Conservation (phyloP, 2,797 vertebrate species). For the Garrulus glandarius region DNA sequence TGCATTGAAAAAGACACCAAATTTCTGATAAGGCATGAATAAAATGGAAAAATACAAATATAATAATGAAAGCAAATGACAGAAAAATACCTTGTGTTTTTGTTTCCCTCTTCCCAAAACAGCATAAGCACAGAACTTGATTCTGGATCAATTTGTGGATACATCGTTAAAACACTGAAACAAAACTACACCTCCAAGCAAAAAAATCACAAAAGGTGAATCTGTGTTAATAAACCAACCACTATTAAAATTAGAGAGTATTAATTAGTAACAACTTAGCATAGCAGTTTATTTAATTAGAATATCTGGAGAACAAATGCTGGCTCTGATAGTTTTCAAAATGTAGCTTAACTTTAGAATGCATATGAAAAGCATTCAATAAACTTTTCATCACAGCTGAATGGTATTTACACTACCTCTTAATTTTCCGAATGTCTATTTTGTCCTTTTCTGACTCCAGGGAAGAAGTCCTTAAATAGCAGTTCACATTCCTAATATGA, state of each 20-base stretch:
- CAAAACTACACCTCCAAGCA: background rate
- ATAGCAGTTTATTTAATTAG: background rate
- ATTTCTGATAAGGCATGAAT: background rate
- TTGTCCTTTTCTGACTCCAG: background rate
- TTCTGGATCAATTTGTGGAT: background rate
- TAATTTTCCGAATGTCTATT: background rate
- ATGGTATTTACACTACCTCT: background rate
- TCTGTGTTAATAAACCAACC: background rate
- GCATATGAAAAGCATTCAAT: background rate
- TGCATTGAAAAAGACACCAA: background rate
- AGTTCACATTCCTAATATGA: background rate
- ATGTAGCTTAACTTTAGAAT: background rate
- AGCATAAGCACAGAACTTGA: background rate
- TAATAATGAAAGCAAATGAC: background rate
- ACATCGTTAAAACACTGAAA: background rate
- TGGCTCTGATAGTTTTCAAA: background rate
- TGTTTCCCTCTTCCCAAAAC: background rate
- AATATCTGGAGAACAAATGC: background rate
- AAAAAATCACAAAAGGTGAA: background rate
- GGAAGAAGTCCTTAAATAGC: background rate
- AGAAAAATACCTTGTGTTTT: background rate
- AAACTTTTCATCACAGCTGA: conserved; percentile 23
- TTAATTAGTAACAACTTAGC: background rate
- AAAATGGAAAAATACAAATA: background rate
- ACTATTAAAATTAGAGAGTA: background rate